Conservation (phyloP, 2,113 vertebrate species). For the Mesocricetus auratus region DNA sequence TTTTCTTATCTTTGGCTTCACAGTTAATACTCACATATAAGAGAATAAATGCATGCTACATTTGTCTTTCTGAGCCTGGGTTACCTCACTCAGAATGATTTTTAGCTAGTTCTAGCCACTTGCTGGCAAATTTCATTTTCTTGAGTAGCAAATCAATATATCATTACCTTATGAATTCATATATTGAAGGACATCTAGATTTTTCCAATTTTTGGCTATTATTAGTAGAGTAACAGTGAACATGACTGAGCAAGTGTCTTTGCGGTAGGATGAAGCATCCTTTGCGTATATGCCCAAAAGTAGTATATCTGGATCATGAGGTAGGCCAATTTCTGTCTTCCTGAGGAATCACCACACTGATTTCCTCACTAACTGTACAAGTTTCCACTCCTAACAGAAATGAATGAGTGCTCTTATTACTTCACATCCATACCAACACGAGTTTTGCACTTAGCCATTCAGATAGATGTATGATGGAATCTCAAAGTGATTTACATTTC, state of each 20-base stretch:
- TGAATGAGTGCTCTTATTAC: neutral
- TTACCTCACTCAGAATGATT: neutral
- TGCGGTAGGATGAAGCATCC: neutral
- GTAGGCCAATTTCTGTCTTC: neutral
- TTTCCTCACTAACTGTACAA: neutral
- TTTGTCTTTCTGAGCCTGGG: neutral
- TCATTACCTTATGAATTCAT: neutral
- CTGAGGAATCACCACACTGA: neutral
- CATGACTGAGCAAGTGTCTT: neutral
- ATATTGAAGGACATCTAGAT: neutral
- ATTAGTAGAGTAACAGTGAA: neutral
- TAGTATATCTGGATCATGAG: neutral
- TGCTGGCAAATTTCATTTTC: neutral
- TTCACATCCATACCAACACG: neutral
- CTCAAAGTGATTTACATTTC: neutral
- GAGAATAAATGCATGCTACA: neutral
- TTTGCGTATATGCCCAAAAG: neutral
- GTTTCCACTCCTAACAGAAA: too few relatives aligned
- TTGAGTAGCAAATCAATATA: neutral
- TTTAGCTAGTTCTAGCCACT: neutral
- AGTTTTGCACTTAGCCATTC: neutral
- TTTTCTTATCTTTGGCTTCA: neutral
- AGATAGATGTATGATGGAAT: neutral
- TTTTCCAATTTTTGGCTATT: neutral
- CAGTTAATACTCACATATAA: neutral